Conservation (phyloP, 2,888 invertebrate species). For the Labia minor region DNA sequence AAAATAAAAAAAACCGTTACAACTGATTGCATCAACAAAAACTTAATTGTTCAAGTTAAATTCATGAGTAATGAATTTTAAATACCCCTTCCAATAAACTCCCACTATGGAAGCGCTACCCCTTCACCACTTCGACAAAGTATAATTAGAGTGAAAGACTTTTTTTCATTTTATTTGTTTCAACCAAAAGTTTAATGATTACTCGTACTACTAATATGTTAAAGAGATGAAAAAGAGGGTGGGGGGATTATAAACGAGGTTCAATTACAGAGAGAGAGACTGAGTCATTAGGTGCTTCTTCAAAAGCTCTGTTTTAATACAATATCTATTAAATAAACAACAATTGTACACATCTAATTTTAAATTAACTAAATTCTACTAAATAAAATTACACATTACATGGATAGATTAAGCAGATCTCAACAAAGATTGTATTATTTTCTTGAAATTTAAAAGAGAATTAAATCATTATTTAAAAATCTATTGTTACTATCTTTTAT, state of each 20-base stretch:
- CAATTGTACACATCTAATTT: no score
- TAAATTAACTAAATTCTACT: no score
- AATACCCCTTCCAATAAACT: neutral
- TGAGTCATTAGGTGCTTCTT: no score
- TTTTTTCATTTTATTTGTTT: neutral
- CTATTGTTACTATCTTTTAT: no score
- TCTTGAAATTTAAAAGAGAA: no score
- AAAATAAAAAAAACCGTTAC: no score
- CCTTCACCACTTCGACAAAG: neutral
- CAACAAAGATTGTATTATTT: no score
- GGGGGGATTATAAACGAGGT: neutral
- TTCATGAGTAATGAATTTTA: constrained; percentile 13
- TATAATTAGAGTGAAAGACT: neutral
- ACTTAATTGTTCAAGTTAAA: constrained; percentile 13
- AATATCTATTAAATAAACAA: no score
- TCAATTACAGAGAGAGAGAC: neutral
- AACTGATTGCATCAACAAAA: neutral
- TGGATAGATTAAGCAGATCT: no score
- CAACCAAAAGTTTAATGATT: neutral
- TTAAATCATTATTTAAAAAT: no score
- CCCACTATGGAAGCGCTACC: neutral
- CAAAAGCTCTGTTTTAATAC: no score
- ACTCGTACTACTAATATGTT: neutral
- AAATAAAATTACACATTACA: no score
- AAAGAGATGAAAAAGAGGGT: neutral